Conservation (phyloP, 2,113 vertebrate species). For the Acrocephalus kingi region DNA sequence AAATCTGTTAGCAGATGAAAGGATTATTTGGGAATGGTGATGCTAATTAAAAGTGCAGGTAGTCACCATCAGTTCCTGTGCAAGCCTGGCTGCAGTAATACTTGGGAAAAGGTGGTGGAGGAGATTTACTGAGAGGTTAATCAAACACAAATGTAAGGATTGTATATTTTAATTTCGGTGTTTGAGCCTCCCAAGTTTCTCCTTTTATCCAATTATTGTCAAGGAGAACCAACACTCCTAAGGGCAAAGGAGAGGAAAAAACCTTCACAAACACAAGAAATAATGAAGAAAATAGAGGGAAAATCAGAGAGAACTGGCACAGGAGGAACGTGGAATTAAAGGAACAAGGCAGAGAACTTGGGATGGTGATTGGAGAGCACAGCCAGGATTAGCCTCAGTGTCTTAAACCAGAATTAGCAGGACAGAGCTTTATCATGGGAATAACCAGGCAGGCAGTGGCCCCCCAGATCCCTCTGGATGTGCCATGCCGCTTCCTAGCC, state of each 20-base stretch:
- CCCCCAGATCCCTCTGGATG: accelerated
- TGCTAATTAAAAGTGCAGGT: not conserved
- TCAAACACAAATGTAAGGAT: not conserved
- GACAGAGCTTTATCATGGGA: not conserved
- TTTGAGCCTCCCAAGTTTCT: not conserved
- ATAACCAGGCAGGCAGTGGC: not conserved
- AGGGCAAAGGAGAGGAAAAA: slow-evolving; percentile 3
- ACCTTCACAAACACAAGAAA: not conserved
- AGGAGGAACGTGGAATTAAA: not conserved
- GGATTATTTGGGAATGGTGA: not conserved
- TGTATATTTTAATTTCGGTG: not conserved
- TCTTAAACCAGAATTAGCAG: not conserved
- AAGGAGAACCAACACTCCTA: not conserved
- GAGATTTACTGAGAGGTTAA: not conserved
- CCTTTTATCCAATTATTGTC: not conserved
- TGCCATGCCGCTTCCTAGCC: not conserved
- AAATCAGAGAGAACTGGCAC: not conserved
- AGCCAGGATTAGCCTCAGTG: not conserved
- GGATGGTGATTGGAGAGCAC: not conserved
- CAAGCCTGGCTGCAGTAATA: not conserved
- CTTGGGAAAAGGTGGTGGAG: accelerated
- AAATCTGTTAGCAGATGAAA: not conserved
- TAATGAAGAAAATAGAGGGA: not conserved
- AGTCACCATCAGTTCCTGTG: not conserved
- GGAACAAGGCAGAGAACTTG: not conserved